Evolutionary conservation across 30 jellyfish, hydroid and myxozoan genomes (phyloP), one percentile per base, ranked within the genome.

Genomic region (Mastigias papua): DNA sequence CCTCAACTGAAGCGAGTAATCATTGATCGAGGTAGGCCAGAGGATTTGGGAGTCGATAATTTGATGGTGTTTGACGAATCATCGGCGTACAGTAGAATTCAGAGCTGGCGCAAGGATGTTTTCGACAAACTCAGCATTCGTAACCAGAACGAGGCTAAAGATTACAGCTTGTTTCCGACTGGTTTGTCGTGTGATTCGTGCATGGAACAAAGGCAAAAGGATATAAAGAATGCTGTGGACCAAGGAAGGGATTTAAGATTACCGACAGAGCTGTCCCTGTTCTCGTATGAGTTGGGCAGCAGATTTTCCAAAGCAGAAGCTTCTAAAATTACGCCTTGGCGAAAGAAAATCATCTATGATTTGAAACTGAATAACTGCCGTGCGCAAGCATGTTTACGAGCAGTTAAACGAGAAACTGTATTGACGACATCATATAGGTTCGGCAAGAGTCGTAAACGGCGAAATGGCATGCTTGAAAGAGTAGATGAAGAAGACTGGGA

Each of bases 401-500:
- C 93, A 2, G 88, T 63, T 17, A 62, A 90, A 23, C 72, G 91
- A 32, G 81, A 70, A 30, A 81, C 76, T 8, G 50, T 54, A 28
- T 8, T 86, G 1, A 66, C 95, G 3, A 62, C 80, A 13, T 72
- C 80, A 29, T 49, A 86, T 29, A 35, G 78, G 13, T 70, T 51
- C 54, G 69, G 82, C 71, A 80, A 63, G 25, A 76, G 17, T 17
- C 71, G 82, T 6, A 80, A 67, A 32, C 82, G 94, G 28, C 81
- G 68, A 65, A 37, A 60, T 29, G 84, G 77, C 27, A 34, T 5
- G 85, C 48, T 35, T 46, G 62, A 34, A 63, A 33, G 50, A 35
- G 87, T 57, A 23, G 88, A 81, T 7, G 93, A 89, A 42, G 93
- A 89, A 34, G 87, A 76, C 19, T 89, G 97, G 97, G 97, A 89